Evolutionary conservation across 30 jellyfish, hydroid and myxozoan species (phyloP).

Genomic region (Nemopilema nomurai): DNA sequence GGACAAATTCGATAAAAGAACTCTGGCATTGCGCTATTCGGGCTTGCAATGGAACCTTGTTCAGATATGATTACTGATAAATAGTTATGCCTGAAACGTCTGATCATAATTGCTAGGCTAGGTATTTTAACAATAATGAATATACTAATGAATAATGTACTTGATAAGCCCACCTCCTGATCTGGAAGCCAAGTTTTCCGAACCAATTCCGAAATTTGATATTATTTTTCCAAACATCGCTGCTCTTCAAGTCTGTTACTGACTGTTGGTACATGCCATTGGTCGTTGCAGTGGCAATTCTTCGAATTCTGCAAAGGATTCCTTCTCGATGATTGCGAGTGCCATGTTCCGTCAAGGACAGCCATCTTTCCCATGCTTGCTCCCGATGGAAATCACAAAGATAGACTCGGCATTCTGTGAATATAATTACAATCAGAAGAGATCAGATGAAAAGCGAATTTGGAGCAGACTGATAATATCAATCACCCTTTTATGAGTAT

Average conservation of each 20-base stretch:
- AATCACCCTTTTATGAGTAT: not conserved
- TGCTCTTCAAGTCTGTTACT: constrained; percentile 23
- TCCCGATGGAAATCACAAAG: constrained; percentile 52
- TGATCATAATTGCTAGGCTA: not conserved
- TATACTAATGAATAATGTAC: not conserved
- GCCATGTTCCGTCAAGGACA: constrained; percentile 7
- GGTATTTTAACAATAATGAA: not conserved
- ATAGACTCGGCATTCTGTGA: constrained; percentile 21
- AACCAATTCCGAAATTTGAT: constrained; percentile 20
- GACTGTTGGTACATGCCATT: constrained; percentile 12
- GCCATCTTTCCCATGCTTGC: constrained; percentile 64
- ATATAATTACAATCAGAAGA: constrained; percentile 3
- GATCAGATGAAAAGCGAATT: constrained; percentile 1
- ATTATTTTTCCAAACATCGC: constrained; percentile 22
- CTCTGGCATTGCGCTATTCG: not conserved
- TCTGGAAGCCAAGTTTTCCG: constrained; percentile 19
- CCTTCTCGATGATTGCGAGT: not conserved
- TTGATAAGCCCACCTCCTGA: constrained; percentile 18
- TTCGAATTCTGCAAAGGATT: not conserved
- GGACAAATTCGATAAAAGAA: not conserved
- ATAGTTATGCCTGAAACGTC: not conserved
- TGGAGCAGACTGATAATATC: not conserved
- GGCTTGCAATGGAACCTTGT: not conserved
- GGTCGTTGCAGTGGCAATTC: constrained; percentile 30
- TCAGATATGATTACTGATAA: not conserved